Evolutionary conservation across 2,113 vertebrate species (phyloP), one percentile per base, ranked within the genome.

Genomic region (Boulengeromyrus knoepffleri): DNA sequence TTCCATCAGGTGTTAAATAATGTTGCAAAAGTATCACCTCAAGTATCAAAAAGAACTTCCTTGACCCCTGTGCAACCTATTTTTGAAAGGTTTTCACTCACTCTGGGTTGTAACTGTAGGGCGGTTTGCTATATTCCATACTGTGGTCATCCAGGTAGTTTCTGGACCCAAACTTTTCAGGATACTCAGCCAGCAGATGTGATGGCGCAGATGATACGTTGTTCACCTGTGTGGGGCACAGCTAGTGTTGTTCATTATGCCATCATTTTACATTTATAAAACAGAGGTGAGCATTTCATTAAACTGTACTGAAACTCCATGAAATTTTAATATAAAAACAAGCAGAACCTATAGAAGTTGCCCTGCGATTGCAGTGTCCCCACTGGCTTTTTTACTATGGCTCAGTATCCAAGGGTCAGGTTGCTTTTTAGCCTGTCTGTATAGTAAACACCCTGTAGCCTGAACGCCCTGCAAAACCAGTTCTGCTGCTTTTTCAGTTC

Each of bases 391-490:
- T 9, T 50, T 42, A 47, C 77, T 39, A 27, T 9, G 36, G 36
- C 13, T 31, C 62, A 10, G 74, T 80, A 62, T 91, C 53, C 27
- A 77, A 87, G 92, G 87, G 10, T 92, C 90, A 7, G 12, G 89
- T 92, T 91, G 70, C 89, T 85, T 24, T 50, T 58, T 85, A 85
- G 52, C 89, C 58, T 21, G 12, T 39, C 52, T 45, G 31, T 50
- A 49, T 74, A 88, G 89, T 77, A 89, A 2, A 9, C 27, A 70
- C 56, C 49, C 83, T 66, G 46, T 52, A 88, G 46, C 36, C 45
- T 58, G 52, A 84, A 77, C 2, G 87, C 74, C 89, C 91, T 88
- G 13, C 87, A 91, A 21, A 45, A 94, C 94, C 93, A 10, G 94
- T 91, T 93, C 88, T 83, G 84, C 91, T 50, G 80, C 91, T 90